These are phyloP conservation scores for Netelia fuscicornis DNA, from an alignment of 2,888 invertebrate species.

Conservation along the genomic window DNA sequence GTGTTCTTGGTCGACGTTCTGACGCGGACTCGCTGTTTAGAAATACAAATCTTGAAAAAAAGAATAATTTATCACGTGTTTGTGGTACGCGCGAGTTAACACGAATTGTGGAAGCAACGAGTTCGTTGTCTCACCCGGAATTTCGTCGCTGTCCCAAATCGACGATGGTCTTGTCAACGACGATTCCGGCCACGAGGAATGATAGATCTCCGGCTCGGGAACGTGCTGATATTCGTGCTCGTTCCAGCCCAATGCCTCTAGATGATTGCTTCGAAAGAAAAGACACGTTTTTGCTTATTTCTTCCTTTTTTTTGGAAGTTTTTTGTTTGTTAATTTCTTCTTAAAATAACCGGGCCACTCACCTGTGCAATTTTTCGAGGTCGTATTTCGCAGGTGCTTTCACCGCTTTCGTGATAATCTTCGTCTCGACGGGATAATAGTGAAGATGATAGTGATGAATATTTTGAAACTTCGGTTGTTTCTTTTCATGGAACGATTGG, in stretches of 20 bases:
- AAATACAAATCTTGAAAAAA: slow-evolving; percentile 50
- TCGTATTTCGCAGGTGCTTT: slow-evolving; percentile 73
- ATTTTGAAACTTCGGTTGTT: slow-evolving; percentile 68
- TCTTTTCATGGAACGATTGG: slow-evolving; percentile 71
- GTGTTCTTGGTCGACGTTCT: not conserved
- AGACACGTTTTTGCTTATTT: not conserved
- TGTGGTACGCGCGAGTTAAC: not conserved
- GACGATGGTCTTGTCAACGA: slow-evolving; percentile 38
- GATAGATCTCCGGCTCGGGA: slow-evolving; percentile 71
- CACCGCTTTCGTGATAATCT: slow-evolving; percentile 63
- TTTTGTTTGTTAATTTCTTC: not conserved
- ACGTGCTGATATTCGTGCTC: slow-evolving; percentile 71
- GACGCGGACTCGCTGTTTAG: slow-evolving; percentile 39
- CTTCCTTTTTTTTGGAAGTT: not conserved
- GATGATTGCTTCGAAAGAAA: slow-evolving; percentile 70
- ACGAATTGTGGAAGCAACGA: not conserved
- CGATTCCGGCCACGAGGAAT: slow-evolving; percentile 68
- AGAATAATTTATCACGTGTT: slow-evolving; percentile 29
- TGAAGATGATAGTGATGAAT: slow-evolving; percentile 79
- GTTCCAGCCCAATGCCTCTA: slow-evolving; percentile 75
- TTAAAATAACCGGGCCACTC: slow-evolving; percentile 35
- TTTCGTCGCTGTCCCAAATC: slow-evolving; percentile 66
- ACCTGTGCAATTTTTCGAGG: slow-evolving; percentile 73
- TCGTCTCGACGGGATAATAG: slow-evolving; percentile 76
- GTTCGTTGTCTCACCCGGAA: slow-evolving; percentile 63